Percentiles rank a stretch among this genome's conserved stretches.
These are phyloP conservation scores for Microplitis deprimator DNA, from an alignment of 2,888 invertebrate species.

Conservation along the genomic window DNA sequence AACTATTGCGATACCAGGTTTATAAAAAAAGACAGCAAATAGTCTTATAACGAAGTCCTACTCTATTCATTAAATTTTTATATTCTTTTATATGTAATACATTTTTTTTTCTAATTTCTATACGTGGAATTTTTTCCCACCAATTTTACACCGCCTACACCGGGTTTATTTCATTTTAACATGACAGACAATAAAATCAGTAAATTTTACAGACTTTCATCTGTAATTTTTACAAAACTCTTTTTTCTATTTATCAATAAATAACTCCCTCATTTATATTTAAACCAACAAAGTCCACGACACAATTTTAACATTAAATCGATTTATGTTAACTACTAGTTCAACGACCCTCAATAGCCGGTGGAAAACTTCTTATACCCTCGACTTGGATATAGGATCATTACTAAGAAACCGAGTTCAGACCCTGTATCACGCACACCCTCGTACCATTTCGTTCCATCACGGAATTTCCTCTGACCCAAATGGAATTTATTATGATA, in stretches of 20 bases:
- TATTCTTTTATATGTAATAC: too few relatives aligned
- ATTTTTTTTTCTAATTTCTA: too few relatives aligned
- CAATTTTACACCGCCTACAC: too few relatives aligned
- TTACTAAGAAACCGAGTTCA: conserved; percentile 23
- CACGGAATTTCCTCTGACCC: conserved; percentile 38
- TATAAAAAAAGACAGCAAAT: too few relatives aligned
- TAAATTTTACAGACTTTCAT: too few relatives aligned
- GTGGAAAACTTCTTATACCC: conserved; percentile 28
- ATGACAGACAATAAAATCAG: too few relatives aligned
- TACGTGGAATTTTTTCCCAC: too few relatives aligned
- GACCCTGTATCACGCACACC: conserved; percentile 25
- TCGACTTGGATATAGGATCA: conserved; percentile 20
- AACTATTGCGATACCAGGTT: too few relatives aligned
- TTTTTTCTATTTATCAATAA: background rate
- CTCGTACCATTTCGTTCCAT: conserved; percentile 40
- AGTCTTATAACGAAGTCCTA: too few relatives aligned
- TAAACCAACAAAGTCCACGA: conserved; percentile 19
- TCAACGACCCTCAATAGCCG: conserved; percentile 34
- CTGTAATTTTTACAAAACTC: too few relatives aligned
- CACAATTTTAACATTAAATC: conserved; percentile 36
- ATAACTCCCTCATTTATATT: conserved; percentile 3
- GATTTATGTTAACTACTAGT: conserved; percentile 29
- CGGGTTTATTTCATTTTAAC: too few relatives aligned
- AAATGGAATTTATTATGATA: conserved; percentile 30
- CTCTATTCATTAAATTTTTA: too few relatives aligned